A percentile compares a stretch with the other conserved stretches of the same genome.
phyloP scores from a whole-genome alignment of 2,797 vertebrate species.

The Coendou prehensilis region DNA sequence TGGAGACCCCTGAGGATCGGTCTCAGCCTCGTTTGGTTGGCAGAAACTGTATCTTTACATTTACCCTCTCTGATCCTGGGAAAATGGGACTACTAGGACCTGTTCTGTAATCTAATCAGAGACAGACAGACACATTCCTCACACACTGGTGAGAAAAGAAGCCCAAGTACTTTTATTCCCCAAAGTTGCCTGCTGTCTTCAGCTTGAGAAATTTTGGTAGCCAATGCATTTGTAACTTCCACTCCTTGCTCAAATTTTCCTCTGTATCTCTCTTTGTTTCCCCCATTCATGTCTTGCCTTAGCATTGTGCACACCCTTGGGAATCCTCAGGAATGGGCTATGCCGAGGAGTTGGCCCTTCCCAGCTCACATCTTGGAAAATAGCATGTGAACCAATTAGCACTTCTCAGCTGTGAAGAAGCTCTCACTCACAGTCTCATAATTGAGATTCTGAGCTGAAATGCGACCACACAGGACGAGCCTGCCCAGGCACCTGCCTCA shows the following conservation, averaged over 20 bases:
- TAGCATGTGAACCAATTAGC: conserved; percentile 16
- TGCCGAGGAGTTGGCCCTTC: neutral
- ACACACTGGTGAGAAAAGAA: neutral
- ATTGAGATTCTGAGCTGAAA: neutral
- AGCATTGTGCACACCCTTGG: neutral
- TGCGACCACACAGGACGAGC: neutral
- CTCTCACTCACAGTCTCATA: conserved; percentile 26
- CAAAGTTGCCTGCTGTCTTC: neutral
- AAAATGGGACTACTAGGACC: neutral
- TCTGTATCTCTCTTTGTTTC: neutral
- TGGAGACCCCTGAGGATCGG: neutral
- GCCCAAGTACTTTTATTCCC: neutral
- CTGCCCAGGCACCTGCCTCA: neutral
- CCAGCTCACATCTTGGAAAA: conserved; percentile 64
- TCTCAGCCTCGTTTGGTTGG: neutral
- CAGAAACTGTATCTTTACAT: neutral
- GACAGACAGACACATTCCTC: neutral
- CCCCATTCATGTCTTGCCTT: neutral
- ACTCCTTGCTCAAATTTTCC: neutral
- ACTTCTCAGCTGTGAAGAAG: neutral
- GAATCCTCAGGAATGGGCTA: neutral
- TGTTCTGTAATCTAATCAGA: neutral
- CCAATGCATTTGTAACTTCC: neutral
- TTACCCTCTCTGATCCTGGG: neutral
- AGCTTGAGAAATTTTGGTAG: neutral